These are phyloP conservation scores for Beaufortia kweichowensis DNA, from an alignment of 2,113 vertebrate species.

Conservation along the genomic window DNA sequence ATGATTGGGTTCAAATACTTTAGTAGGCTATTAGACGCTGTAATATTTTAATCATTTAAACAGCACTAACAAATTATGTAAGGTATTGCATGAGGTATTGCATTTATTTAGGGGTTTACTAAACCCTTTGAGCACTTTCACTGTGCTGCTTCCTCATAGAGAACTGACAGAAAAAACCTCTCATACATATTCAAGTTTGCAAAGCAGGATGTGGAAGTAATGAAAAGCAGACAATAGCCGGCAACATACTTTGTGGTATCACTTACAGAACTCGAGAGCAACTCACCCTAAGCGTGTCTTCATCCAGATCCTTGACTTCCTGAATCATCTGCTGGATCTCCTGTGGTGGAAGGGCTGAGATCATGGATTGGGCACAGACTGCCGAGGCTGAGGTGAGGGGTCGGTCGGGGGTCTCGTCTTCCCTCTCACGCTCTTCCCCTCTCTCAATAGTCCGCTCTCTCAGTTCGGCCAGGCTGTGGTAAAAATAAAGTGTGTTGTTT, in stretches of 20 bases:
- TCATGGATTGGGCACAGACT: slow-evolving; percentile 77
- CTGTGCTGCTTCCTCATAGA: not conserved
- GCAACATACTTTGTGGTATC: not conserved
- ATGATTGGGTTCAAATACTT: not conserved
- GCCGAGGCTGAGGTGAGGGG: slow-evolving; percentile 57
- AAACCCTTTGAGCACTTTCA: not conserved
- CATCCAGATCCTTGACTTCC: slow-evolving; percentile 84
- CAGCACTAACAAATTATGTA: not conserved
- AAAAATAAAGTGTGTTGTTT: slow-evolving; percentile 3
- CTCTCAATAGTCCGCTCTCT: slow-evolving; percentile 77
- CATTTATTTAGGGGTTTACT: not conserved
- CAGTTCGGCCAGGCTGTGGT: slow-evolving; percentile 82
- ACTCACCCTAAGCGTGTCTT: slow-evolving; percentile 84
- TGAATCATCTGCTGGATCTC: slow-evolving; percentile 83
- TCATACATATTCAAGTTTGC: slow-evolving; percentile 1
- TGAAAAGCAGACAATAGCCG: slow-evolving; percentile 5
- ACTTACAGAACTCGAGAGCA: not conserved
- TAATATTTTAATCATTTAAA: not conserved
- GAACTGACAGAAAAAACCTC: not conserved
- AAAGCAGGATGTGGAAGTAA: slow-evolving; percentile 3
- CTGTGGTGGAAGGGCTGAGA: slow-evolving; percentile 82
- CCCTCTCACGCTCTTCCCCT: slow-evolving; percentile 59
- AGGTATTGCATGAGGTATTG: not conserved
- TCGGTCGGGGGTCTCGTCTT: slow-evolving; percentile 53
- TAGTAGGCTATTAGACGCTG: not conserved